phyloP scores from a whole-genome alignment of 1,140 invertebrate species.

The Drosophila melanica region DNA sequence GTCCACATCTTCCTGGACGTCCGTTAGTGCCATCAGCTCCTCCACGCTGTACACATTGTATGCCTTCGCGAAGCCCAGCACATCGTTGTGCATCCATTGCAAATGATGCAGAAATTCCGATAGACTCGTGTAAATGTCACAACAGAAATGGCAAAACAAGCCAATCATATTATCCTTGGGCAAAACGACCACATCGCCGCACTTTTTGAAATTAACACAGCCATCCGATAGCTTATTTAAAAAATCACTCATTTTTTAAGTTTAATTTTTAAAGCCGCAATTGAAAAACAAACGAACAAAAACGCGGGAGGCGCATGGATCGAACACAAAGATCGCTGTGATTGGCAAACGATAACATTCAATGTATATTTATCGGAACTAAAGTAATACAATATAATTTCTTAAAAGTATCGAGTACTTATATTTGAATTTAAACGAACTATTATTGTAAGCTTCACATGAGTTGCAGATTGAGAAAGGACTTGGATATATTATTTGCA shows the following conservation, averaged over 20 bases:
- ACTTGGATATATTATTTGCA: too few species aligned
- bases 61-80: conserved; percentile 37
- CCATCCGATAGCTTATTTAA: conserved; percentile 25
- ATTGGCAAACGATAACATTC: conserved; percentile 2
- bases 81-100: conserved; percentile 48
- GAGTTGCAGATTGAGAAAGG: conserved; percentile 87
- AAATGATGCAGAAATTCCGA: conserved; percentile 61
- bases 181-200: conserved; percentile 71
- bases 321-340: background rate
- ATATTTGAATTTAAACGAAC: conserved; percentile 18
- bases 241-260: conserved; percentile 41
- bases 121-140: conserved; percentile 45
- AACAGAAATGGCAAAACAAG: conserved; percentile 63
- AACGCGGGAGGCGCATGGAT: conserved; percentile 38
- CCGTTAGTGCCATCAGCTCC: conserved; percentile 35
- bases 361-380: background rate
- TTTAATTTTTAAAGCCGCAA: conserved; percentile 11
- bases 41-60: conserved; percentile 62
- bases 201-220: conserved; percentile 54
- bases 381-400: conserved; percentile 3
- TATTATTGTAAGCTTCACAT: conserved; percentile 68
- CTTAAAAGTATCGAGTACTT: conserved; percentile 1
- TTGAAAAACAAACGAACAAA: conserved; percentile 19
- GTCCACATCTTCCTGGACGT: conserved; percentile 15
- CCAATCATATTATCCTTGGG: conserved; percentile 55